Percentiles rank a stretch among this genome's conserved stretches.
Evolutionary conservation across 2,888 invertebrate genomes (phyloP).

Genomic region (Phyllotreta cruciferae): DNA sequence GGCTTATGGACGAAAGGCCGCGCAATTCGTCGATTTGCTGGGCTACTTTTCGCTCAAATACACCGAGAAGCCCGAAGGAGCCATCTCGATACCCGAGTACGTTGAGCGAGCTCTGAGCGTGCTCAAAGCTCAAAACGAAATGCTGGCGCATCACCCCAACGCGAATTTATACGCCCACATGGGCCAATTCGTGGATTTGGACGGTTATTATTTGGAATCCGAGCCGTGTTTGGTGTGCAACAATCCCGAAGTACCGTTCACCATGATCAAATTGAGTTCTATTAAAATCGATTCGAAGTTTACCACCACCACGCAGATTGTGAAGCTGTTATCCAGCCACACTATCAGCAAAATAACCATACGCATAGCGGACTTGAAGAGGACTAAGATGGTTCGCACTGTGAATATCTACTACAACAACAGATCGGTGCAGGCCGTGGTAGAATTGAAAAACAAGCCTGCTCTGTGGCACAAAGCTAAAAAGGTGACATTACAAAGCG

Average conservation of each 20-base stretch:
- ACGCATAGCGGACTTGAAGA: constrained; percentile 92
- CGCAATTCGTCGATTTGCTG: constrained; percentile 95
- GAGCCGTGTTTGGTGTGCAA: constrained; percentile 98
- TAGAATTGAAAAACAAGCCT: constrained; percentile 95
- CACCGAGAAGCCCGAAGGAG: constrained; percentile 71
- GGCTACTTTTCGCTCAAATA: constrained; percentile 94
- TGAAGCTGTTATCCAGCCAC: constrained; percentile 93
- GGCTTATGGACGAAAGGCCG: constrained; percentile 90
- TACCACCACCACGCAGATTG: constrained; percentile 97
- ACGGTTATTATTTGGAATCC: constrained; percentile 95
- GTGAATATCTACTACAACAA: constrained; percentile 98
- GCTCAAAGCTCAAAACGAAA: constrained; percentile 85
- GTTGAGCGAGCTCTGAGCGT: constrained; percentile 87
- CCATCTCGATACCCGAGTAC: constrained; percentile 67
- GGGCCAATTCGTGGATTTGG: constrained; percentile 92
- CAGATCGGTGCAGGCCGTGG: constrained; percentile 93
- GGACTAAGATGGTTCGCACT: constrained; percentile 96
- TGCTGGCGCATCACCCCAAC: constrained; percentile 91
- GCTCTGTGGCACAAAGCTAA: constrained; percentile 97
- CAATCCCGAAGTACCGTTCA: constrained; percentile 93
- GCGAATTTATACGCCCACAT: constrained; percentile 91
- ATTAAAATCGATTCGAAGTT: constrained; percentile 97
- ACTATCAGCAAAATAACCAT: constrained; percentile 94
- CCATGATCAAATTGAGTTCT: constrained; percentile 89
- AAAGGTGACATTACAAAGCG: constrained; percentile 86